A percentile compares a stretch with the other conserved stretches of the same genome.
These are phyloP conservation scores for zebrafish (Danio rerio) DNA, from an alignment of 2,113 vertebrate genomes.

Conservation along the genomic window GRCz12tu NC_133194.1:49866501-49867000, in stretches of 20 bases:
- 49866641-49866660: slow-evolving; percentile 68
- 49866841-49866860: not conserved
- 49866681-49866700: slow-evolving; percentile 72
- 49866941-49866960: slow-evolving; percentile 4
- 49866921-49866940: slow-evolving; percentile 18
- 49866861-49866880: slow-evolving; percentile 31
- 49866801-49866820: slow-evolving; percentile 16
- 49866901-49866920: slow-evolving; percentile 21
- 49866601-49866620: slow-evolving; percentile 73
- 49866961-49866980: slow-evolving; percentile 33
- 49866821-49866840: not conserved
- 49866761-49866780: not conserved
- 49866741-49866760: not conserved
- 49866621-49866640: slow-evolving; percentile 70
- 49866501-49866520: not conserved
- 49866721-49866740: not conserved
- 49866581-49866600: slow-evolving; percentile 67
- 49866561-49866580: slow-evolving; percentile 63
- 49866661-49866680: slow-evolving; percentile 72
- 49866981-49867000: slow-evolving; percentile 50
- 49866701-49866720: slow-evolving; percentile 52
- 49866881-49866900: slow-evolving; percentile 31
- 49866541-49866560: not conserved
- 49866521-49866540: not conserved
- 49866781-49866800: not conserved